Percentiles rank a stretch among this genome's conserved stretches.
These are phyloP conservation scores for Aleiodes alternator DNA, from an alignment of 2,888 invertebrate species.

Conservation along the genomic window DNA sequence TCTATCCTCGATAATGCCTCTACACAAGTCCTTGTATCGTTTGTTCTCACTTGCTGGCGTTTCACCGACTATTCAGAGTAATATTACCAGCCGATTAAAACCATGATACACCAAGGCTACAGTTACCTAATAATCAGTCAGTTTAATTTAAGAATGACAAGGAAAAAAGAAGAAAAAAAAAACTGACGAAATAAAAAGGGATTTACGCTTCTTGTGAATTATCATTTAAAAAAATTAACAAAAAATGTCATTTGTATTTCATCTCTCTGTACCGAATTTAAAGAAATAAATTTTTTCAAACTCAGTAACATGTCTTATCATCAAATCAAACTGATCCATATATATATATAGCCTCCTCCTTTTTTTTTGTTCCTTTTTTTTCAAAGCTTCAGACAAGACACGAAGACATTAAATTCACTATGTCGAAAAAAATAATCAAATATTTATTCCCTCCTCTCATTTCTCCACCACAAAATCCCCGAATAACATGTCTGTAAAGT, in stretches of 20 bases:
- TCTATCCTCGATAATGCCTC: slow-evolving; percentile 43
- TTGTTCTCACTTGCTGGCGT: slow-evolving; percentile 35
- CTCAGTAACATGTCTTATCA: slow-evolving; percentile 10
- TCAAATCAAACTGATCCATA: too few relatives aligned
- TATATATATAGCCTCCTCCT: neutral
- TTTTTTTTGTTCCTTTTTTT: slow-evolving; percentile 2
- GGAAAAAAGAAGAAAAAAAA: neutral
- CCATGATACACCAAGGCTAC: slow-evolving; percentile 10
- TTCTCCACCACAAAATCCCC: neutral
- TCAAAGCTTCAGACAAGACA: neutral
- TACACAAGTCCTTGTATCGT: slow-evolving; percentile 19
- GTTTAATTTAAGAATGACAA: neutral
- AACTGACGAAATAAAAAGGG: slow-evolving; percentile 12
- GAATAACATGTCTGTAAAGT: neutral
- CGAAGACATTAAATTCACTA: neutral
- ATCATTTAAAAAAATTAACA: neutral
- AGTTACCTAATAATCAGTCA: slow-evolving; percentile 18
- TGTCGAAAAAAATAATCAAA: neutral
- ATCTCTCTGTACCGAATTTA: neutral
- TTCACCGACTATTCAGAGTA: slow-evolving; percentile 33
- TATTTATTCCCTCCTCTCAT: neutral
- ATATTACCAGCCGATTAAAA: slow-evolving; percentile 29
- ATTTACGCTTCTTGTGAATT: slow-evolving; percentile 15
- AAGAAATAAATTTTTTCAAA: slow-evolving; percentile 8
- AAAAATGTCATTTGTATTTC: neutral